Evolutionary conservation across 2,888 invertebrate species (phyloP).

Genomic region (Parasteatoda lunata): DNA sequence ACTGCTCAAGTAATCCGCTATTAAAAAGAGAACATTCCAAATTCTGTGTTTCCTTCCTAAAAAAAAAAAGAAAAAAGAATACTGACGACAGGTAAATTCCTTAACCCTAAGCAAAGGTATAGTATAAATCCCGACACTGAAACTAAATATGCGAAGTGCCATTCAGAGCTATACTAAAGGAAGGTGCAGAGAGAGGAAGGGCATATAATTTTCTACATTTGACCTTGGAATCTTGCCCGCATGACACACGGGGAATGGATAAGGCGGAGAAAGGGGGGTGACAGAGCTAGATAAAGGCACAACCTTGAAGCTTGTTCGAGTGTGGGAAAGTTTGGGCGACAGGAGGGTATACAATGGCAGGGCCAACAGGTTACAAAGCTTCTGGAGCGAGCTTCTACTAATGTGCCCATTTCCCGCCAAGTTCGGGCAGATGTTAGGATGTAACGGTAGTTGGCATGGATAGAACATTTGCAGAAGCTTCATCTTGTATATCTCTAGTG

Average conservation of each 20-base stretch:
- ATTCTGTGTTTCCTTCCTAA: neutral
- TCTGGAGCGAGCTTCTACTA: slow-evolving; percentile 53
- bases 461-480: neutral
- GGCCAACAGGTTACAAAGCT: slow-evolving; percentile 67
- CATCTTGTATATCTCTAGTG: too few species aligned
- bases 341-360: slow-evolving; percentile 55
- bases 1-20: too few species aligned
- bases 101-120: neutral
- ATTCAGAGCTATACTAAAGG: neutral
- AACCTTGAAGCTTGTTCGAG: slow-evolving; percentile 59
- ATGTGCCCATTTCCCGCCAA: slow-evolving; percentile 53
- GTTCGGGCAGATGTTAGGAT: slow-evolving; percentile 56
- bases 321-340: slow-evolving; percentile 66
- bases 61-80: neutral
- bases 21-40: neutral
- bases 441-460: slow-evolving; percentile 60
- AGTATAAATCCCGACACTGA: neutral
- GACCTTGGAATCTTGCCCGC: slow-evolving; percentile 38
- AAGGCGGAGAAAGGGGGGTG: slow-evolving; percentile 21
- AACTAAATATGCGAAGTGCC: slow-evolving; percentile 8
- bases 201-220: slow-evolving; percentile 27
- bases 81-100: neutral
- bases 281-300: slow-evolving; percentile 55
- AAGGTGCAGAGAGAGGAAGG: neutral
- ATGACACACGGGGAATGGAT: slow-evolving; percentile 46